These are phyloP conservation scores for Thaleichthys pacificus DNA, from an alignment of 2,797 vertebrate species.

Conservation along the genomic window DNA sequence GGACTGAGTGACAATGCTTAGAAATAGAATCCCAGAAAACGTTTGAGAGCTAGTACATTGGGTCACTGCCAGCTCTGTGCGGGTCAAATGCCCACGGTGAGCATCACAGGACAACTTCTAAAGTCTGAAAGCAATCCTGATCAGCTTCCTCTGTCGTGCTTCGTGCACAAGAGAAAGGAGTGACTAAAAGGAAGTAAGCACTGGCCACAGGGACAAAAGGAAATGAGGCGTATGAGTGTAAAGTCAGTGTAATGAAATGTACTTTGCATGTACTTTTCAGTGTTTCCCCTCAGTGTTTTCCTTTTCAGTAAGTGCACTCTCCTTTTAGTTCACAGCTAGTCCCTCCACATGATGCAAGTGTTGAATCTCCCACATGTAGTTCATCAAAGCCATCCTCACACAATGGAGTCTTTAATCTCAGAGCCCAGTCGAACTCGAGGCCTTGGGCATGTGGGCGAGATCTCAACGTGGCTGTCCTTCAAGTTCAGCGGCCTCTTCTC, in stretches of 20 bases:
- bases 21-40: constrained; percentile 39
- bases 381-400: constrained; percentile 71
- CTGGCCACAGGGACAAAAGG: constrained; percentile 60
- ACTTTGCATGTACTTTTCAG: constrained; percentile 47
- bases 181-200: constrained; percentile 60
- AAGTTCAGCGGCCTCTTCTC: constrained; percentile 86
- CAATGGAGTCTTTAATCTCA: constrained; percentile 95
- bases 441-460: constrained; percentile 83
- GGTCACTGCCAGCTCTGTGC: constrained; percentile 18
- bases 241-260: constrained; percentile 68
- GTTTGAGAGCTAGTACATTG: constrained; percentile 7
- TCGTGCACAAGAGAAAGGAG: constrained; percentile 54
- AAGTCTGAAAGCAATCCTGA: constrained; percentile 61
- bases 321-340: constrained; percentile 44
- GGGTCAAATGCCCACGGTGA: constrained; percentile 52
- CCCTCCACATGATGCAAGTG: constrained; percentile 29
- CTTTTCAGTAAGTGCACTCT: constrained; percentile 53
- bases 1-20: constrained; percentile 50
- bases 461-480: constrained; percentile 88
- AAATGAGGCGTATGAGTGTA: constrained; percentile 66
- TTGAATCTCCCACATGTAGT: constrained; percentile 9
- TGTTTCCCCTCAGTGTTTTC: constrained; percentile 20
- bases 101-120: constrained; percentile 43
- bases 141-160: constrained; percentile 39
- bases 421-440: constrained; percentile 95